phyloP scores from a whole-genome alignment of 2,888 invertebrate species.

The Andrena flavipes region DNA sequence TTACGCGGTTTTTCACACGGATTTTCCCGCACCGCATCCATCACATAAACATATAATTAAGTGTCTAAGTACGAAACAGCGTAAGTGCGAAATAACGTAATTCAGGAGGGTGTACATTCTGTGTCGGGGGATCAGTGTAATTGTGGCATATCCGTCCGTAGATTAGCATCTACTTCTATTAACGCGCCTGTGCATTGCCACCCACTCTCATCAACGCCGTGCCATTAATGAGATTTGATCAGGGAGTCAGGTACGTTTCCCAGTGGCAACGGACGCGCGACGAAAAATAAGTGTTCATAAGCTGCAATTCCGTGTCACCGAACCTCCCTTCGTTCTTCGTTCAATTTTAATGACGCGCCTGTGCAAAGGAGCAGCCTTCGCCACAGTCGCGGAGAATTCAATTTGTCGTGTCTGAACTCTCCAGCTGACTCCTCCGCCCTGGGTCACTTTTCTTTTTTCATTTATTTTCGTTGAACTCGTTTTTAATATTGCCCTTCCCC shows the following conservation, averaged over 20 bases:
- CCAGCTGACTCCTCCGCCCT: conserved; percentile 41
- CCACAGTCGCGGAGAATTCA: conserved; percentile 50
- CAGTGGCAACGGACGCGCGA: neutral
- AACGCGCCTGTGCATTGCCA: neutral
- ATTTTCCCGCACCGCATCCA: no score
- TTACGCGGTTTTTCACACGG: no score
- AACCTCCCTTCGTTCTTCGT: conserved; percentile 29
- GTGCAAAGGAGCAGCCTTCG: conserved; percentile 60
- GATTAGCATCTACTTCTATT: neutral
- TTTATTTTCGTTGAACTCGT: conserved; percentile 68
- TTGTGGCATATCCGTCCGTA: neutral
- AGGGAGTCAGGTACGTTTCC: neutral
- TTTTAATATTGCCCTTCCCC: conserved; percentile 75
- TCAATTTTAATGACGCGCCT: conserved; percentile 68
- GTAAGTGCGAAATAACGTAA: no score
- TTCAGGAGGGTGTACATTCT: no score
- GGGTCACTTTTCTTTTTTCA: conserved; percentile 36
- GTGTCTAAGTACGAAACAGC: no score
- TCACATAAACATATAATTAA: no score
- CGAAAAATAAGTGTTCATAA: neutral
- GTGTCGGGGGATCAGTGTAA: no score
- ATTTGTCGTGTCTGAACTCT: conserved; percentile 49
- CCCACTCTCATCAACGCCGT: neutral
- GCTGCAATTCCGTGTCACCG: conserved; percentile 7
- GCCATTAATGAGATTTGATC: neutral